These are phyloP conservation scores for Ondatra zibethicus DNA, from an alignment of 2,113 vertebrate genomes.

Conservation along the genomic window DNA sequence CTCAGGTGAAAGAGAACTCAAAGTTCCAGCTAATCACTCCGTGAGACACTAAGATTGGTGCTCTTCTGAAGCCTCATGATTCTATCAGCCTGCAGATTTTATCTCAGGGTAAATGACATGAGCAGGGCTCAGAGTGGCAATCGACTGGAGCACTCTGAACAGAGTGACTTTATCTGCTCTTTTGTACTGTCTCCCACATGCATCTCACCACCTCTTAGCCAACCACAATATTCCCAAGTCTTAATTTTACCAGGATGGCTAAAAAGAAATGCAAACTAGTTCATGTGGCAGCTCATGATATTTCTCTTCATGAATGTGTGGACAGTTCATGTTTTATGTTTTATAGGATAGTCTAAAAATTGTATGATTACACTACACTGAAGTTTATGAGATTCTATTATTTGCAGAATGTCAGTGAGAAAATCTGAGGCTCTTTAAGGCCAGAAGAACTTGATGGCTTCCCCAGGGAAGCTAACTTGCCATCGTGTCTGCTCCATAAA, in stretches of 20 bases:
- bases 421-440: neutral
- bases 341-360: slow-evolving; percentile 38
- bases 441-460: neutral
- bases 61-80: neutral
- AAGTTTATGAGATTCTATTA: neutral
- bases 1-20: neutral
- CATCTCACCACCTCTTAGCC: neutral
- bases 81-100: neutral
- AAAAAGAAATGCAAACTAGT: neutral
- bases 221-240: neutral
- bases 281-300: neutral
- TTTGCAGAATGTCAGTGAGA: neutral
- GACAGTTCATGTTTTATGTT: neutral
- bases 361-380: neutral
- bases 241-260: slow-evolving; percentile 18
- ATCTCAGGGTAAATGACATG: slow-evolving; percentile 10
- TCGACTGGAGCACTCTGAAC: neutral
- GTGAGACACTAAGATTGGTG: neutral
- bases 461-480: neutral
- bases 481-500: neutral
- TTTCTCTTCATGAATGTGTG: slow-evolving; percentile 15
- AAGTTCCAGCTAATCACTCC: neutral
- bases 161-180: fast-evolving
- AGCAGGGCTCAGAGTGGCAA: neutral
- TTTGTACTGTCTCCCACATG: neutral